These are phyloP conservation scores for Engystomops pustulosus DNA, from an alignment of 2,113 vertebrate species.

Conservation along the genomic window DNA sequence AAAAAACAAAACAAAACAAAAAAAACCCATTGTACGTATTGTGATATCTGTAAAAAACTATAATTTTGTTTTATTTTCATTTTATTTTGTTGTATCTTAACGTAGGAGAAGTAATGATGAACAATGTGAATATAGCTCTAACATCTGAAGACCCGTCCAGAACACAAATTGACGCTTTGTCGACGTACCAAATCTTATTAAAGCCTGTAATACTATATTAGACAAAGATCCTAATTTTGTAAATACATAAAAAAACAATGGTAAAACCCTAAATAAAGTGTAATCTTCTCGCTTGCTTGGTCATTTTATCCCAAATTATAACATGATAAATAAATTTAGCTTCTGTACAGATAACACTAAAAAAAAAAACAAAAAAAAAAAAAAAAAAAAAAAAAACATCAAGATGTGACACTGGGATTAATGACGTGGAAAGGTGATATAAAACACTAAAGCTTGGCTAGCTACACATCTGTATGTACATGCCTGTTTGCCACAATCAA, in stretches of 20 bases:
- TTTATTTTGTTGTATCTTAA: too few relatives aligned
- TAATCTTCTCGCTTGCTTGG: conserved; percentile 68
- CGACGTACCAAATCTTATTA: conserved; percentile 4
- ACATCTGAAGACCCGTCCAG: background rate
- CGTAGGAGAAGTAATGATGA: background rate
- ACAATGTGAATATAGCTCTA: background rate
- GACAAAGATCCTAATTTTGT: background rate
- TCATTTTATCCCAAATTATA: conserved; percentile 69
- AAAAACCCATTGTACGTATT: background rate
- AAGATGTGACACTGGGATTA: conserved; percentile 70
- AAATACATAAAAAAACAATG: conserved; percentile 35
- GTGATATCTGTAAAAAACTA: background rate
- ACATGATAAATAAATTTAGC: conserved; percentile 79
- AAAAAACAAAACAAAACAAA: background rate
- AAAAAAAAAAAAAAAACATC: conserved; percentile 69
- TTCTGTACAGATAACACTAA: conserved; percentile 79
- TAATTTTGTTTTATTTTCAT: too few relatives aligned
- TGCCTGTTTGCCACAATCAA: conserved; percentile 72
- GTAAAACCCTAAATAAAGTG: background rate
- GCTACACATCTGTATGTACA: conserved; percentile 80
- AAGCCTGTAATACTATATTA: conserved; percentile 10
- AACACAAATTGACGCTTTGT: conserved; percentile 1
- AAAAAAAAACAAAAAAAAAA: conserved; percentile 67
- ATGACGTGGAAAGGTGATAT: conserved; percentile 73
- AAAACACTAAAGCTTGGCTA: conserved; percentile 77